Evolutionary conservation across 2,113 vertebrate genomes (phyloP), one percentile per base, ranked within the genome.

Genomic region (Rhinolophus sinicus): DNA sequence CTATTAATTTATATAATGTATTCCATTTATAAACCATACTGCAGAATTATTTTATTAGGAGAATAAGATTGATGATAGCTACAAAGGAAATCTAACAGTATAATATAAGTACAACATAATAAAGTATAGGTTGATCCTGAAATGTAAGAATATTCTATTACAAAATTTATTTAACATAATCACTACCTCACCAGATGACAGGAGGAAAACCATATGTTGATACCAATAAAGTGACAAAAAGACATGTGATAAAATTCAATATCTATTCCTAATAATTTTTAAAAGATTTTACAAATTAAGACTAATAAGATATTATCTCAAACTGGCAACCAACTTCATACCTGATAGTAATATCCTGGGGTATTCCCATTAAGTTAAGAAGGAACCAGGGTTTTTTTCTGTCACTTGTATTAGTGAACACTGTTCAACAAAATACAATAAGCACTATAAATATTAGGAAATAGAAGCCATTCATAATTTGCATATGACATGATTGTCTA

Each of bases 141-240:
- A 89, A 75, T 95, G 5, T 86, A 30, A 70, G 54, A 89, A 19
- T 80, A 60, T 81, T 96, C 80, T 92, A 70, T 76, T 94, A 64
- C 69, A 56, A 92, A 92, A 87, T 5, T 26, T 75, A 77, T 65
- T 22, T 21, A 67, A 58, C 44, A 52, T 10, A 50, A n/a, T 87
- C 18, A 89, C 80, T 78, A 22, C 40, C 13, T 87, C 78, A 84
- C 33, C 13, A 64, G 83, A 64, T 30, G 54, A 60, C 78, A 95
- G 28, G 54, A 96, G 24, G 30, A 19, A 93, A 81, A 35, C 3
- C 26, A 54, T 7, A 5, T 58, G n/a, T 62, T 70, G 47, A 76
- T 93, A 47, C n/a, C 94, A 24, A 84, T 94, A 91, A 77, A 56
- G 7, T 56, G 26, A 87, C 9, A 54, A 76, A 75, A 73, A 56